A percentile compares a stretch with the other conserved stretches of the same genome.
Conservation (phyloP, 2,113 vertebrate species). For the Phylloscopus whistleri region DNA sequence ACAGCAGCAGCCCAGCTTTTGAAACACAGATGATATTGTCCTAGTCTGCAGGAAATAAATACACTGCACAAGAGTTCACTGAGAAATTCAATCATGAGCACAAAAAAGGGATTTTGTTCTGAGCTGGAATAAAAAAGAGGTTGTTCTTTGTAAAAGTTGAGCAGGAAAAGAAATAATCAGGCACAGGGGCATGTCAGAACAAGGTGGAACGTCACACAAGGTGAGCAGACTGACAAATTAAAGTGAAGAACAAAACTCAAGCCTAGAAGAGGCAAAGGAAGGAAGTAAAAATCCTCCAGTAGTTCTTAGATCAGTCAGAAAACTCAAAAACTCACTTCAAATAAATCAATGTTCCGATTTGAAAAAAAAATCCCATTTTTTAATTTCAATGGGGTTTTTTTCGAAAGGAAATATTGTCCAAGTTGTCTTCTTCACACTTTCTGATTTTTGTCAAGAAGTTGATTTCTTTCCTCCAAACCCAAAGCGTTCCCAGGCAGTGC, state of each 20-base stretch:
- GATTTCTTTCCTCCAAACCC: not conserved
- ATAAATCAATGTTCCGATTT: not conserved
- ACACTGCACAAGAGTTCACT: not conserved
- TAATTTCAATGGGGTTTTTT: not conserved
- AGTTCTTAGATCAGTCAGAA: not conserved
- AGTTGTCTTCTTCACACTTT: not conserved
- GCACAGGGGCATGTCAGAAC: not conserved
- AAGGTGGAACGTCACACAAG: not conserved
- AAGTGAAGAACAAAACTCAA: not conserved
- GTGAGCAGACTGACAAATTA: slow-evolving; percentile 4
- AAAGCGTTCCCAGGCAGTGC: not conserved
- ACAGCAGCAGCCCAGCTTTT: not conserved
- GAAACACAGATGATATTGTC: not conserved
- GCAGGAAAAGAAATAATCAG: slow-evolving; percentile 10
- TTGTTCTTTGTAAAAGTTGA: slow-evolving; percentile 1
- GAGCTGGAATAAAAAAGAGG: slow-evolving; percentile 29
- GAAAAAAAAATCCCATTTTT: not conserved
- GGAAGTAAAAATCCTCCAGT: not conserved
- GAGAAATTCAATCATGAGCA: slow-evolving; percentile 6
- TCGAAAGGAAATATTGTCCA: not conserved
- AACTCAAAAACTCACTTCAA: not conserved
- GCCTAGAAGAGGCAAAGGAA: not conserved
- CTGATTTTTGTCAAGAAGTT: not conserved
- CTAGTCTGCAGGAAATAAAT: slow-evolving; percentile 2
- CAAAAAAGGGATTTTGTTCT: slow-evolving; percentile 18